These are phyloP conservation scores for Erannis defoliaria DNA, from an alignment of 2,888 invertebrate genomes.

Conservation along the genomic window DNA sequence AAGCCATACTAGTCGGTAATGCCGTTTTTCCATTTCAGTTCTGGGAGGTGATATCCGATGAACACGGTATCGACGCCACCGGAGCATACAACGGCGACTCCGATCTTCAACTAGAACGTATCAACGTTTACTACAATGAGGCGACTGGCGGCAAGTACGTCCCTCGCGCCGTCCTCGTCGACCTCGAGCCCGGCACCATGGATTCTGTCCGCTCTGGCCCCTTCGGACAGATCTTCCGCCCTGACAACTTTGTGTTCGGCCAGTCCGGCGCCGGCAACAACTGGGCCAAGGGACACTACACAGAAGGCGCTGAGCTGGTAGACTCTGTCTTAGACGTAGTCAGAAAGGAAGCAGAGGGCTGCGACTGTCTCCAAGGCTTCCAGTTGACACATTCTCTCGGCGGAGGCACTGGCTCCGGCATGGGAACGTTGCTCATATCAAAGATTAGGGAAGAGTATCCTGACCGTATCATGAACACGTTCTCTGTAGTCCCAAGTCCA, in stretches of 20 bases:
- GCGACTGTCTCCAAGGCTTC: conserved; percentile 89
- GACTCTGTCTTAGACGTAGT: conserved; percentile 88
- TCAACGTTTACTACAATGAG: conserved; percentile 92
- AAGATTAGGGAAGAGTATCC: conserved; percentile 92
- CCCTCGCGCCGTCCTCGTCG: conserved; percentile 74
- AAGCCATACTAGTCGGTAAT: background rate
- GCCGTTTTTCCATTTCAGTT: conserved; percentile 61
- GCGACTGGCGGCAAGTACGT: conserved; percentile 84
- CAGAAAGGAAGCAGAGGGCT: conserved; percentile 88
- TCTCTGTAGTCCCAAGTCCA: conserved; percentile 90
- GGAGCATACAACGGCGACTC: conserved; percentile 88
- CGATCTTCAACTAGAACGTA: conserved; percentile 90
- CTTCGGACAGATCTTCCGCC: conserved; percentile 90
- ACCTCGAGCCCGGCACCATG: conserved; percentile 83
- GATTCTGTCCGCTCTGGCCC: conserved; percentile 90
- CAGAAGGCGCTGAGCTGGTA: conserved; percentile 88
- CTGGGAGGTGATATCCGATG: conserved; percentile 78
- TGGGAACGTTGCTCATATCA: conserved; percentile 90
- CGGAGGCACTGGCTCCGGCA: conserved; percentile 92
- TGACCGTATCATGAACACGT: conserved; percentile 90
- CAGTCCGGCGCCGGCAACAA: conserved; percentile 87
- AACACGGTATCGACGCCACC: conserved; percentile 74
- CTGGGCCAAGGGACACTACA: conserved; percentile 90
- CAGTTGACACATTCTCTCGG: conserved; percentile 90
- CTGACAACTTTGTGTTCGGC: conserved; percentile 91